Base-by-base conservation (phyloP, 2,888 invertebrate genomes). In the Anagyrus pseudococci region DNA sequence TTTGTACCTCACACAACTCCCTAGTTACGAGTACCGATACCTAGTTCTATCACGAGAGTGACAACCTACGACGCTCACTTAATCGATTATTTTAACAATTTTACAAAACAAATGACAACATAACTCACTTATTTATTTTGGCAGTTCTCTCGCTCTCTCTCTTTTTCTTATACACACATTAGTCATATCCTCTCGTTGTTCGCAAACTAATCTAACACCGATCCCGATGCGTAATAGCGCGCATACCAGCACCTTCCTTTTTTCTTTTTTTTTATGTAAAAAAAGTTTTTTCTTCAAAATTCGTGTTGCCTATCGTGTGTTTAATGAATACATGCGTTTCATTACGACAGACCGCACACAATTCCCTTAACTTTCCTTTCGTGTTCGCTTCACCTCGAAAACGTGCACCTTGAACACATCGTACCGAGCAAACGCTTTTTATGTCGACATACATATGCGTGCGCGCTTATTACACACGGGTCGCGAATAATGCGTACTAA, bases 11-110 rank as follows among this genome's bases (percentile, higher is more conserved):
- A 80, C 80, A 80, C 80, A 80, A 80, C 80, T 80, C 80, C 80
- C 80, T 80, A 80, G 80, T 80, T 80, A 80, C 80, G 80, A 80
- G 80, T 80, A 80, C 80, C 80, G 80, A 79, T 68, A 77, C 80
- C 80, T 80, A 80, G 78, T 78, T 29, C 10, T 29, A 29, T 7
- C 29, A 29, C 29, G 29, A 29, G 10, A 10, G 4, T 29, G 10
- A 7, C 29, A 29, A 29, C 6, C 10, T 29, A 7, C 4, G 13
- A 10, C 15, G 26, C n/a, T 2, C 22, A 41, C 25, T 26, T 25
- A 25, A 52, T 17, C 17, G 15, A 13, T 40, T 57, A 15, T 23
- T 41, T 58, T 49, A 44, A 56, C 50, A 60, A 63, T 59, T 64
- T 56, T 47, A 56, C 52, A 55, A 48, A 48, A 40, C 19, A 43